Base-by-base conservation (phyloP, 2,113 vertebrate genomes). In the Platycercus adscitus region DNA sequence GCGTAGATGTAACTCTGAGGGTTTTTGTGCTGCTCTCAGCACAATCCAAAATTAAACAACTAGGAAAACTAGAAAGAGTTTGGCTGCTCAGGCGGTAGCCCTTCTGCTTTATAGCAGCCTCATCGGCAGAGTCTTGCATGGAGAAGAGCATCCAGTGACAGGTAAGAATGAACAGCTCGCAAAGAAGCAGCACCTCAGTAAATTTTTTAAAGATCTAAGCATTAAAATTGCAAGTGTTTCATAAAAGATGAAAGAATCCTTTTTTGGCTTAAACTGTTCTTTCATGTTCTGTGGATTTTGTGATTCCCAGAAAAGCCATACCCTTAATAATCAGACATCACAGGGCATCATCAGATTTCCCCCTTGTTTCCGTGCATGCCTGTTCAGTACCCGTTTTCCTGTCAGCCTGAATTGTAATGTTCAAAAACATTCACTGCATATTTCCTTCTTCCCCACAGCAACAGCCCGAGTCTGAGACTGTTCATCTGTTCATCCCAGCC, bases 401-500 rank as follows among this genome's bases (percentile, higher is more conserved):
- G 93, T 96, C 95, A 94, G 69, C 68, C 95, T 91, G 81, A 93
- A 86, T 88, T 11, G 39, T 89, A 91, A 88, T 81, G 85, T 97
- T 96, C 94, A 87, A 83, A 94, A 95, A 92, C 95, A 97, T 95
- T 95, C 91, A 95, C 81, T 66, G 46, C 93, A 68, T 96, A 90
- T 95, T 95, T 95, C 66, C 81, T 95, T 94, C 55, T 97, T 91
- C 96, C 89, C 96, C 79, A 70, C 98, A 98, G 96, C 98, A 98
- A 98, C 99, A 99, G 75, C 98, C 98, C 2, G 99, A 99, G 95
- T 99, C 98, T 2, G 99, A 99, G 98, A 99, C 99, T 2, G 99
- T 99, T 95, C 98, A 99, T 97, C 98, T 99, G 91, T 99, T 99
- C 96, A 99, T 99, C 97, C 99, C 99, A 49, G 99, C 99, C 13